Evolutionary conservation across 2,888 invertebrate species (phyloP), one percentile per base, ranked within the genome.

Genomic region (Trachelus tabidus): DNA sequence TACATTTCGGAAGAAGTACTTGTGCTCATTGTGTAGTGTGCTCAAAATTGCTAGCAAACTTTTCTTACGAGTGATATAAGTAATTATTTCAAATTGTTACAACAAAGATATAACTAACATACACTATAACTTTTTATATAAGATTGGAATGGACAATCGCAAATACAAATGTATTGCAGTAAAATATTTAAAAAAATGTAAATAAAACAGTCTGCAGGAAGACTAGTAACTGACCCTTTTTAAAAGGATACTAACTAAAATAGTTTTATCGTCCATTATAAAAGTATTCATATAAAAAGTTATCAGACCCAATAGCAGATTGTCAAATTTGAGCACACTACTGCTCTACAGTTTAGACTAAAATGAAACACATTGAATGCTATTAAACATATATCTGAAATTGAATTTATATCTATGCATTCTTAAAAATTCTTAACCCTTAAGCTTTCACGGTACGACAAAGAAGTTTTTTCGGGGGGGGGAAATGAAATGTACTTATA

Each of bases 401-500:
- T 56, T 34, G 23, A 69, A 77, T 40, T 77, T 34, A 40, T 69
- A 56, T 75, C 15, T 34, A 37, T n/a, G n/a, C 30, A 73, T 76
- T 35, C 68, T 79, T n/a, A 73, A 69, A 37, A 79, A 76, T 76
- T 75, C 69, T 56, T 69, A 81, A 75, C 71, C 37, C 68, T 79
- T 74, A 76, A 80, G 68, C 56, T 37, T 69, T 79, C 56, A 77
- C 77, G 33, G 34, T 76, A 76, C 76, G 73, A 73, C 76, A 78
- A 79, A 34, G 73, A 73, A 77, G 68, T 81, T 75, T 79, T 12
- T 9, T 11, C 76, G 35, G 37, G 69, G 75, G 35, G 73, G 31
- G 31, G 31, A 76, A 83, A 85, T 77, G 81, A 82, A 83, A 80
- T 11, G 79, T 81, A 83, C 74, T 73, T 76, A 78, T 81, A 75